Conservation (phyloP, 2,888 invertebrate species). For the Meghimatium bilineatum region DNA sequence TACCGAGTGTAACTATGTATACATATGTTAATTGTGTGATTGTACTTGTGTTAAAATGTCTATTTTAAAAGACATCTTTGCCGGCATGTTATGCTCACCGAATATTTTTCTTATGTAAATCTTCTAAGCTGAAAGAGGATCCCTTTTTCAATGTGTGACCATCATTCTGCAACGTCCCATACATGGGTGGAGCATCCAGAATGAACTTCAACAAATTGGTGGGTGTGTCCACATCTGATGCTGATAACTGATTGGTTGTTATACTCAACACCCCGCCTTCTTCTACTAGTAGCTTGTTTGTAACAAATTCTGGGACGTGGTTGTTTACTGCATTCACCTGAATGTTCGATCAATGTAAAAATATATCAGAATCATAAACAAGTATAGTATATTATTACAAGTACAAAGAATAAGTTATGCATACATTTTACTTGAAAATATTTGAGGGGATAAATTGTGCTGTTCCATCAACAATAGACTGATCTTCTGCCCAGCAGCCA, state of each 20-base stretch:
- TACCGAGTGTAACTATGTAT: too few species aligned
- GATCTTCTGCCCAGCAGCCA: too few species aligned
- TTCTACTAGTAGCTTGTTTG: slow-evolving; percentile 70
- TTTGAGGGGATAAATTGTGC: too few species aligned
- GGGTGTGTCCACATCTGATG: slow-evolving; percentile 74
- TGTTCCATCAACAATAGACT: too few species aligned
- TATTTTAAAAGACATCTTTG: neutral
- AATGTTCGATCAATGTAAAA: slow-evolving; percentile 39
- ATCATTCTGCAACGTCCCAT: slow-evolving; percentile 73
- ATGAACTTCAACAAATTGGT: slow-evolving; percentile 69
- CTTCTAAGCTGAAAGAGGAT: slow-evolving; percentile 70
- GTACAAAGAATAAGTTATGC: too few species aligned
- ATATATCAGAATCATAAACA: too few species aligned
- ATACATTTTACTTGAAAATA: too few species aligned
- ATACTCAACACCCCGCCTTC: slow-evolving; percentile 74
- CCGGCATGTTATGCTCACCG: slow-evolving; percentile 57
- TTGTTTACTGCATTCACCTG: slow-evolving; percentile 76
- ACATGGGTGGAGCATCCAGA: slow-evolving; percentile 69
- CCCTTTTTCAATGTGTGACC: slow-evolving; percentile 68
- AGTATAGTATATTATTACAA: too few species aligned
- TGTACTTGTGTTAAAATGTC: neutral
- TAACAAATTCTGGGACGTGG: slow-evolving; percentile 68
- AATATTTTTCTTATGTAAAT: slow-evolving; percentile 67
- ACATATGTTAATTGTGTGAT: too few species aligned
- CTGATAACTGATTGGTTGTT: slow-evolving; percentile 72